Base-by-base conservation (phyloP, 2,888 invertebrate genomes). In the Ceraclea dissimilis region DNA sequence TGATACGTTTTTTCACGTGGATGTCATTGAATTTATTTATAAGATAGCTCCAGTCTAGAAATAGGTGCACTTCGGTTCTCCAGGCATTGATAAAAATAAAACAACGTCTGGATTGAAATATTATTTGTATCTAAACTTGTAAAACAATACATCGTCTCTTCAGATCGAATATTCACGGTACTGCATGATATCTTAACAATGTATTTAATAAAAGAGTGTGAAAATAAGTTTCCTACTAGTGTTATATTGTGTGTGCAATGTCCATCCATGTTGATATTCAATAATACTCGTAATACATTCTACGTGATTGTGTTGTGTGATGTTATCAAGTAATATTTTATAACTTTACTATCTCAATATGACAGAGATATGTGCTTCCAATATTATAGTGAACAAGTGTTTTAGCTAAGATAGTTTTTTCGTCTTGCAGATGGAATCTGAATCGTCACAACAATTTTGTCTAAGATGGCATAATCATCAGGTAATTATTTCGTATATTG, bases 381-480 rank as follows among this genome's bases (percentile, higher is more conserved):
- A 51, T 48, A 51, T 46, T 20, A 18, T 56, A 11, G 31, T 26
- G 33, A 33, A 33, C 19, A 33, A 11, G 31, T 51, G 51, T 33
- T 39, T 51, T 19, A 16, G 53, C 52, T 52, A 22, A 44, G 18
- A 13, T 26, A 49, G 39, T 56, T 53, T 53, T 53, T 56, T 56
- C 52, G 48, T 65, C 66, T 65, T 68, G 62, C 69, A 65, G 66
- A 79, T 77, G 76, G 77, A 75, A 70, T 80, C 81, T 69, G 83
- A 82, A 68, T 79, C 81, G 64, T 73, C 80, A 66, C 86, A 87
- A 73, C 89, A 90, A 72, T 90, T 90, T 74, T 90, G 89, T 71
- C 79, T 90, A 68, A 82, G 89, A 71, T 90, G 90, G 90, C 90
- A 90, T 74, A 90, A 89, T 73, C 87, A 84, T 72, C 84, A 85